These are phyloP conservation scores for Synanthedon myopaeformis DNA, from an alignment of 2,888 invertebrate genomes.

Conservation along the genomic window DNA sequence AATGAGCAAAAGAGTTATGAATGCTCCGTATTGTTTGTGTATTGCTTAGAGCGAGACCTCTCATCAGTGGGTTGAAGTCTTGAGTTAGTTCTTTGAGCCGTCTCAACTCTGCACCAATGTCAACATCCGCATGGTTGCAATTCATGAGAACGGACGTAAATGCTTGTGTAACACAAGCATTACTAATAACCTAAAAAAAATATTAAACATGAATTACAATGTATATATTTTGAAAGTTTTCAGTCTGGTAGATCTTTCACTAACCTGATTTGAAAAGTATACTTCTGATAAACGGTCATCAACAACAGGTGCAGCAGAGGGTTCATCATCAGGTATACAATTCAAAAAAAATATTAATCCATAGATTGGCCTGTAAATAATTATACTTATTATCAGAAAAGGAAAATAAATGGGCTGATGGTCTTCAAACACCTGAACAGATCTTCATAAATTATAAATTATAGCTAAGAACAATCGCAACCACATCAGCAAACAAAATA, in stretches of 20 bases:
- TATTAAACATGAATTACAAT: not conserved
- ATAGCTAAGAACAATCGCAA: too few species aligned
- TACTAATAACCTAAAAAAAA: constrained; percentile 85
- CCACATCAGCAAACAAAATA: too few species aligned
- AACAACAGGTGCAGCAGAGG: constrained; percentile 82
- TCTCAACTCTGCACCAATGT: constrained; percentile 80
- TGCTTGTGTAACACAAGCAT: constrained; percentile 99
- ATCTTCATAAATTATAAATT: too few species aligned
- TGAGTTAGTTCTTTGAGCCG: constrained; percentile 88
- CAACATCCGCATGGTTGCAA: constrained; percentile 85
- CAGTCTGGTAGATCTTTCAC: not conserved
- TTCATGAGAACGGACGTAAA: constrained; percentile 95
- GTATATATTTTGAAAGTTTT: not conserved
- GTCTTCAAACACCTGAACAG: too few species aligned
- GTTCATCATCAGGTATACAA: constrained; percentile 89
- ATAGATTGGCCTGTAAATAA: constrained; percentile 86
- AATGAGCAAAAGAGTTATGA: constrained; percentile 95
- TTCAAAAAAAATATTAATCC: constrained; percentile 98
- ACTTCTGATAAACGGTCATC: constrained; percentile 89
- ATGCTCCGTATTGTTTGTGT: constrained; percentile 92
- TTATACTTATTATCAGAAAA: not conserved
- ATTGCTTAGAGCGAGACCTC: constrained; percentile 95
- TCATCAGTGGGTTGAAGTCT: constrained; percentile 88
- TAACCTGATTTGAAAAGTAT: constrained; percentile 97
- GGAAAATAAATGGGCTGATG: too few species aligned